Evolutionary conservation across 2,888 invertebrate species (phyloP).

Genomic region (Andrena marginata): DNA sequence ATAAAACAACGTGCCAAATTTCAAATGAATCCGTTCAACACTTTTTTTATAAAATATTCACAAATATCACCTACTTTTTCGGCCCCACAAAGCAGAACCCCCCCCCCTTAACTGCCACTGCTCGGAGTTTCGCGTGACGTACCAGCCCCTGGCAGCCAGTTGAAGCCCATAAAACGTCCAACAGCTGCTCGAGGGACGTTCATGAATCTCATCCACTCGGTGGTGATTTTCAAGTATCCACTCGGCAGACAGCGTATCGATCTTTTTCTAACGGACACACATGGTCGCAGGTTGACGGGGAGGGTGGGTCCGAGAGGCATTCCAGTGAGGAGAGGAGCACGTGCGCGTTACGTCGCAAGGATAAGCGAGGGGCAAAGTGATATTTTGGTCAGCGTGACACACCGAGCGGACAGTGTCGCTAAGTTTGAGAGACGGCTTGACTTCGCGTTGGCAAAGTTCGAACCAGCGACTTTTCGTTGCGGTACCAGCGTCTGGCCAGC

Average conservation of each 20-base stretch:
- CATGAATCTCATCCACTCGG: slow-evolving; percentile 39
- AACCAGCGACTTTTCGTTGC: slow-evolving; percentile 36
- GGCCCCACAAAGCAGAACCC: no score
- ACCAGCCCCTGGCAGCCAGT: background rate
- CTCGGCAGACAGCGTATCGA: slow-evolving; percentile 47
- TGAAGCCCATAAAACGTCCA: background rate
- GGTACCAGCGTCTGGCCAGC: background rate
- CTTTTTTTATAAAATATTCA: no score
- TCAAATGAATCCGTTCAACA: no score
- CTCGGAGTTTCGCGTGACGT: slow-evolving; percentile 13
- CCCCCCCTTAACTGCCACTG: background rate
- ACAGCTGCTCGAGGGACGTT: slow-evolving; percentile 1
- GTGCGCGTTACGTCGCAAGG: slow-evolving; percentile 29
- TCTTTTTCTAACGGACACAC: slow-evolving; percentile 49
- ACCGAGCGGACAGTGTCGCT: slow-evolving; percentile 67
- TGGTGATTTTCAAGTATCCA: slow-evolving; percentile 46
- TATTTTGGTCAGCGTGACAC: slow-evolving; percentile 78
- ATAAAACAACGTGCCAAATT: no score
- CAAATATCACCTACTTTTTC: no score
- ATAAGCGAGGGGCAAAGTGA: slow-evolving; percentile 65
- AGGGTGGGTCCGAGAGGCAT: slow-evolving; percentile 47
- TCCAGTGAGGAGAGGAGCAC: slow-evolving; percentile 19
- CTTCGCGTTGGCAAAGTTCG: slow-evolving; percentile 67
- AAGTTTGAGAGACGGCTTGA: slow-evolving; percentile 72
- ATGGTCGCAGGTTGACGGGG: slow-evolving; percentile 27